Conservation (phyloP, 2,888 invertebrate genomes). For the Rhimphoctona megacephalus region DNA sequence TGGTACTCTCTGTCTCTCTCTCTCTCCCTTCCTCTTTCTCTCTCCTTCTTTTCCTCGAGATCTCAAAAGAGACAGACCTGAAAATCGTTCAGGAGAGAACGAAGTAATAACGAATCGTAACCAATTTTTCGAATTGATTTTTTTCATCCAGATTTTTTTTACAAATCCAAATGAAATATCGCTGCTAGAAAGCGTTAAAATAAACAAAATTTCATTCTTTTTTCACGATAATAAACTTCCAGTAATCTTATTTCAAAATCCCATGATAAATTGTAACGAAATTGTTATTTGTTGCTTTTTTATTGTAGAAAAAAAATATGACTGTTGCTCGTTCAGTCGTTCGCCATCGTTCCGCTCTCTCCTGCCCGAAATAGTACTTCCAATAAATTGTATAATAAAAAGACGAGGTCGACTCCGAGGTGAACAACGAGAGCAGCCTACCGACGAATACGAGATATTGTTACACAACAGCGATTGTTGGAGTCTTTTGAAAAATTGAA, state of each 20-base stretch:
- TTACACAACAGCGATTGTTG: constrained; percentile 71
- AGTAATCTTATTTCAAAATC: not conserved
- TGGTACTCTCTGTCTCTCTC: constrained; percentile 42
- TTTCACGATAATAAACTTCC: not conserved
- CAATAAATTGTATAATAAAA: constrained; percentile 49
- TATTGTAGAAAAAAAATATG: not conserved
- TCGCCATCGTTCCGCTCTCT: constrained; percentile 2
- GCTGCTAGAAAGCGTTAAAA: not conserved
- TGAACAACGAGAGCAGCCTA: constrained; percentile 68
- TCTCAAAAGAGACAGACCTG: constrained; percentile 6
- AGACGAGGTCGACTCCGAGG: constrained; percentile 39
- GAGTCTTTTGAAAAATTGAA: constrained; percentile 24
- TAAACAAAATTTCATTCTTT: not conserved
- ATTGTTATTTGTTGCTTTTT: not conserved
- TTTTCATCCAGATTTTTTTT: not conserved
- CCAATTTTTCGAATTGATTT: not conserved
- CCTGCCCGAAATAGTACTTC: constrained; percentile 59
- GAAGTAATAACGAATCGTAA: not conserved
- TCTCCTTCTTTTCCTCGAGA: constrained; percentile 20
- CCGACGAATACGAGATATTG: constrained; percentile 69
- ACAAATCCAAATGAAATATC: not conserved
- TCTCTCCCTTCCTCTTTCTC: constrained; percentile 27
- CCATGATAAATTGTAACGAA: not conserved
- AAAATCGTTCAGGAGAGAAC: constrained; percentile 13
- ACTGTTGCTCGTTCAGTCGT: not conserved